These are phyloP conservation scores for Neoarius graeffei DNA, from an alignment of 2,113 vertebrate genomes.

Conservation along the genomic window DNA sequence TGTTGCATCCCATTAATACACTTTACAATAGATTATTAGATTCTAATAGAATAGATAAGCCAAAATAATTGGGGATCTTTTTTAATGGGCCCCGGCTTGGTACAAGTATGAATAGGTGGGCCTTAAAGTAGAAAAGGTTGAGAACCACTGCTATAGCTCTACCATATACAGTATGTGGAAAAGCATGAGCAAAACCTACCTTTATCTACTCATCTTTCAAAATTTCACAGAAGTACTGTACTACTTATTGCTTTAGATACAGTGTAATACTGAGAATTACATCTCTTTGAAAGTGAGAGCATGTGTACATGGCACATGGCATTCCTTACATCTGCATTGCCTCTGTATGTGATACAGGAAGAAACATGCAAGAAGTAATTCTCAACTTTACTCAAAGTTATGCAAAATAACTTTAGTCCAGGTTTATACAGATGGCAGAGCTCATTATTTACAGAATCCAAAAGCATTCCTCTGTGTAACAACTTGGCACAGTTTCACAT, in stretches of 20 bases:
- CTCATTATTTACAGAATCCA: not conserved
- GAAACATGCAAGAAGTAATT: not conserved
- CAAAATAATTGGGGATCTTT: too few relatives aligned
- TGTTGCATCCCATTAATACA: too few relatives aligned
- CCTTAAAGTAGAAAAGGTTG: too few relatives aligned
- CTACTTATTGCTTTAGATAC: not conserved
- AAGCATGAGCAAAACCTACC: not conserved
- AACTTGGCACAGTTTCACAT: too few relatives aligned
- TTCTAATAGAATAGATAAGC: too few relatives aligned
- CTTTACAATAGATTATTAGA: too few relatives aligned
- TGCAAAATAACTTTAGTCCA: not conserved
- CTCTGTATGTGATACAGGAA: not conserved
- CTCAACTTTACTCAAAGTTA: not conserved
- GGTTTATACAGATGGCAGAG: not conserved
- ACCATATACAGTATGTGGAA: not conserved
- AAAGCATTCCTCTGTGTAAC: not conserved
- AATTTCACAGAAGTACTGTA: not conserved
- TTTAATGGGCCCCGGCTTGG: too few relatives aligned
- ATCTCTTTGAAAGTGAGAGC: not conserved
- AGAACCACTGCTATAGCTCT: too few relatives aligned
- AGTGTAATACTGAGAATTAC: not conserved
- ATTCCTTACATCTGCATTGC: not conserved
- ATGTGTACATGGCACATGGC: not conserved
- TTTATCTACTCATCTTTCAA: too few relatives aligned
- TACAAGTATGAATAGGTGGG: too few relatives aligned